phyloP scores from a whole-genome alignment of 2,113 vertebrate species.

The Apus apus region DNA sequence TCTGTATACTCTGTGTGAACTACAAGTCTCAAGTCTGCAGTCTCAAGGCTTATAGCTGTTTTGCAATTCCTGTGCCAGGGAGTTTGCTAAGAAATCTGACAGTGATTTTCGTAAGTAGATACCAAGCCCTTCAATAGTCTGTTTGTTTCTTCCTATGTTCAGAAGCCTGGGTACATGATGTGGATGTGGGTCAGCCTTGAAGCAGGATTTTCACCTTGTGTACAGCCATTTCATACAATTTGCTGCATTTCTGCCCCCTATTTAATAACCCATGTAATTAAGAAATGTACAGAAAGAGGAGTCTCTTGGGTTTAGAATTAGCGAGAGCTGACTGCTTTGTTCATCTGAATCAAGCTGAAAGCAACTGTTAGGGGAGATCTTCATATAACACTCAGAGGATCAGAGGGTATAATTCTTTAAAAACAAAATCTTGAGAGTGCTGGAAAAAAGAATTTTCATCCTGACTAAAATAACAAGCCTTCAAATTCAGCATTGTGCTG shows the following conservation, averaged over 20 bases:
- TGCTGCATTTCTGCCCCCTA: constrained; percentile 22
- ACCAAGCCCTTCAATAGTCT: neutral
- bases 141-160: neutral
- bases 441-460: neutral
- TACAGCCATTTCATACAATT: neutral
- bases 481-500: neutral
- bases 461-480: neutral
- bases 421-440: constrained; percentile 9
- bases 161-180: neutral
- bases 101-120: neutral
- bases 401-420: constrained; percentile 2
- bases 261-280: constrained; percentile 54
- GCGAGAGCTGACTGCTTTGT: constrained; percentile 14
- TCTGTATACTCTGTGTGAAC: neutral
- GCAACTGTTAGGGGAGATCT: neutral
- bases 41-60: neutral
- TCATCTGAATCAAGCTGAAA: constrained; percentile 47
- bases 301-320: constrained; percentile 29
- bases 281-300: constrained; percentile 29
- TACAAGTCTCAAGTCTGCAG: neutral
- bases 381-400: neutral
- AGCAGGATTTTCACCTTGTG: neutral
- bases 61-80: neutral
- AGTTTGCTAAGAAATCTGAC: neutral
- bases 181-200: neutral